These are phyloP conservation scores for Ctenopoma kingsleyae DNA, from an alignment of 2,797 vertebrate species.

Conservation along the genomic window DNA sequence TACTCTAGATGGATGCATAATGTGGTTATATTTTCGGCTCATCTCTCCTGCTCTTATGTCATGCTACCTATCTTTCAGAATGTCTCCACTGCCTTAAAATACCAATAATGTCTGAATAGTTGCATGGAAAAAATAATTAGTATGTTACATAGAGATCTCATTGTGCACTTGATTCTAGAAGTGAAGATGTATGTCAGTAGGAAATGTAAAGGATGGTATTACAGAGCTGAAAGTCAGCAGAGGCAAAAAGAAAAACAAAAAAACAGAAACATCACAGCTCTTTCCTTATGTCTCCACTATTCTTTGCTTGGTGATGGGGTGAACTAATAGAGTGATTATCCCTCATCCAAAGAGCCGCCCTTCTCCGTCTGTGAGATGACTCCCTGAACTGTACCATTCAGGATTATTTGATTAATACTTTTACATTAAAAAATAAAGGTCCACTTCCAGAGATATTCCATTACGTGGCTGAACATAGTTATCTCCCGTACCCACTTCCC, in stretches of 20 bases:
- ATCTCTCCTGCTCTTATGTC: background rate
- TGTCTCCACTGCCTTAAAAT: background rate
- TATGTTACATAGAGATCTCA: background rate
- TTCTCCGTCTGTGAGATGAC: background rate
- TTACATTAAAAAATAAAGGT: conserved; percentile 46
- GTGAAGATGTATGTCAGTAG: background rate
- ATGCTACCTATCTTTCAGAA: background rate
- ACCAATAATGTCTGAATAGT: background rate
- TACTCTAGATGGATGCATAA: conserved; percentile 10
- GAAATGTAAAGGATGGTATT: background rate
- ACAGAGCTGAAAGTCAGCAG: background rate
- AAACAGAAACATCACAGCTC: too few relatives aligned
- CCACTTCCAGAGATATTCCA: conserved; percentile 40
- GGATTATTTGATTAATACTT: conserved; percentile 41
- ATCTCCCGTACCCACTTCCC: conserved; percentile 9
- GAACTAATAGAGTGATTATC: conserved; percentile 3
- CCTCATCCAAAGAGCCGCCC: background rate
- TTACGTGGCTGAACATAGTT: conserved; percentile 40
- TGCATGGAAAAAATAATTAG: background rate
- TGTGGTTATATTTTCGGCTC: conserved; percentile 6
- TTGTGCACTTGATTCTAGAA: background rate
- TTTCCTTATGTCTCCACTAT: too few relatives aligned
- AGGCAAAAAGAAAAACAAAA: too few relatives aligned
- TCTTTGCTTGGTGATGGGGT: background rate
- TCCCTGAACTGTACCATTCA: conserved; percentile 4